Conservation (phyloP, 2,888 invertebrate genomes). For the Acanthoscelides obtectus region DNA sequence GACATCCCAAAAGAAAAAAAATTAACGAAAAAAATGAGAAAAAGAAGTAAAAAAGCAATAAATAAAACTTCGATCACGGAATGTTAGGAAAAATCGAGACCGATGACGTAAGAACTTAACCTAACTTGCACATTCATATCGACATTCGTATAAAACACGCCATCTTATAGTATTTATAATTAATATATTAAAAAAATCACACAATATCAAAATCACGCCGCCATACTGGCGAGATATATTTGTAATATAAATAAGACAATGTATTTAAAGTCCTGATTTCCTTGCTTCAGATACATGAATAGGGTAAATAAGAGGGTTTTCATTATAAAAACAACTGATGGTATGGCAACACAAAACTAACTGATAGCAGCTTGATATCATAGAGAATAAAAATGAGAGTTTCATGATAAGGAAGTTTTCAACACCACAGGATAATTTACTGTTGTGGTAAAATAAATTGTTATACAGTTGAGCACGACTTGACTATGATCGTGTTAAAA, state of each 20-base stretch:
- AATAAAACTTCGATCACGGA: slow-evolving; percentile 41
- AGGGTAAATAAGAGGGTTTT: not conserved
- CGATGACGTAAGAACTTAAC: slow-evolving; percentile 41
- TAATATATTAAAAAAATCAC: slow-evolving; percentile 46
- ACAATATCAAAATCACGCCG: slow-evolving; percentile 50
- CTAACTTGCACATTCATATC: slow-evolving; percentile 43
- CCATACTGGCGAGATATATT: slow-evolving; percentile 37
- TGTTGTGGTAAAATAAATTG: too few relatives aligned
- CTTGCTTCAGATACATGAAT: not conserved
- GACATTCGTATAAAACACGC: slow-evolving; percentile 47
- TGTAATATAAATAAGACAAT: slow-evolving; percentile 45
- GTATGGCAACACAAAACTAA: not conserved
- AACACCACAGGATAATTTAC: not conserved
- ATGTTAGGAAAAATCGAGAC: slow-evolving; percentile 45
- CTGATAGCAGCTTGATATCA: not conserved
- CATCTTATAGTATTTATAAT: slow-evolving; percentile 35
- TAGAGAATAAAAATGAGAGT: not conserved
- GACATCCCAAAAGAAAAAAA: slow-evolving; percentile 12
- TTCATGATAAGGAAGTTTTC: not conserved
- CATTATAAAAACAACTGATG: not conserved
- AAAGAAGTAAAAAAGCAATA: slow-evolving; percentile 37
- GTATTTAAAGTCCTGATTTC: slow-evolving; percentile 28
- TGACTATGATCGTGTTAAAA: too few relatives aligned
- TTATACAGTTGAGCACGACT: too few relatives aligned
- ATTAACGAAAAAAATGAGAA: slow-evolving; percentile 36